Evolutionary conservation across 2,113 vertebrate genomes (phyloP), one percentile per base, ranked within the genome.

Genomic region (Erpornis zantholeuca): DNA sequence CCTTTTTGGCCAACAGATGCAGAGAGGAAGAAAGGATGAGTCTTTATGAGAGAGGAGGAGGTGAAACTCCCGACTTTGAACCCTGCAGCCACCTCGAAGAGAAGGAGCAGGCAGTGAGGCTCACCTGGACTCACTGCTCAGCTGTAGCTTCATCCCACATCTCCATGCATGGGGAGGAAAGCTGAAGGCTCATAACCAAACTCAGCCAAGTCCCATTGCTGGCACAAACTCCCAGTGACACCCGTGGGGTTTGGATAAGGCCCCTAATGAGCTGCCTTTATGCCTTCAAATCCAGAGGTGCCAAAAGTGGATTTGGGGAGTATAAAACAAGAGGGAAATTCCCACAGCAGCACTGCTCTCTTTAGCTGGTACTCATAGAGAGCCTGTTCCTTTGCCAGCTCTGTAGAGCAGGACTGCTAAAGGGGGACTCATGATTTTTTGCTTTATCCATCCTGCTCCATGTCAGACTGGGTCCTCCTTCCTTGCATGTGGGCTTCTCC

Each of bases 1-100:
- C 57, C 84, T 69, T 96, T 93, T 94, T 84, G 88, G 66, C 92
- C 65, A 54, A 65, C 12, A 63, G 60, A 86, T 22, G 54, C 53
- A 75, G 68, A 84, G 70, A 45, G 79, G 71, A 93, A 52, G 72
- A 87, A 92, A 70, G 42, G 68, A 64, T 47, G 52, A 66, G 18
- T 29, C 57, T 64, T 60, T 53, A 25, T 35, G 29, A 38, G 80
- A 79, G 82, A 76, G 61, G 4, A 28, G 68, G 50, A 82, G 20
- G 10, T 28, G 8, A 68, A 94, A 75, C 29, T 11, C 50, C 45
- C 2, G 4, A 0, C 12, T 90, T 42, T 6, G 47, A 63, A 13
- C 8, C 5, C 63, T 42, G 23, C 25, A 35, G 38, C 27, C 4
- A 6, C 9, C 53, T 25, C 22, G 7, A 3, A 8, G 50, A 50